These are phyloP conservation scores for Lamellibrachia columna DNA, from an alignment of 2,888 invertebrate species.

Conservation along the genomic window DNA sequence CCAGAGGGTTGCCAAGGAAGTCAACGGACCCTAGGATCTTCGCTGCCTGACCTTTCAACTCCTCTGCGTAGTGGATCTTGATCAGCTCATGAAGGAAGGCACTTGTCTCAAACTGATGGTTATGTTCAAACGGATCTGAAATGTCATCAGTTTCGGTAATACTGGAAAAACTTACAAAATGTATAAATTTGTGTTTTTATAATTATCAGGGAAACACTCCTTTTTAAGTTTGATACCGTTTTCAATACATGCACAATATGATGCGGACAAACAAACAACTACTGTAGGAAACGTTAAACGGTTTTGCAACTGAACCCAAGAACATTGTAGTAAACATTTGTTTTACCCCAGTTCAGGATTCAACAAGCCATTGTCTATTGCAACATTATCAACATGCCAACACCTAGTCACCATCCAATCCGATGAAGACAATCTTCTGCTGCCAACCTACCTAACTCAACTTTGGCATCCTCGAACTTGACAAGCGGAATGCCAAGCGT, in stretches of 20 bases:
- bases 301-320: background rate
- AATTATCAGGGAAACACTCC: background rate
- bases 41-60: constrained; percentile 80
- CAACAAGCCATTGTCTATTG: constrained; percentile 7
- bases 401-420: background rate
- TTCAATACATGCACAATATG: background rate
- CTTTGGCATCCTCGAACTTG: constrained; percentile 95
- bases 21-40: constrained; percentile 96
- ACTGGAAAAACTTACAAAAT: background rate
- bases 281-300: background rate
- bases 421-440: background rate
- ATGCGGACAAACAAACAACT: background rate
- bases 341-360: background rate
- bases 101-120: constrained; percentile 44
- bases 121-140: constrained; percentile 49
- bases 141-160: constrained; percentile 19
- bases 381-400: constrained; percentile 17
- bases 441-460: constrained; percentile 74
- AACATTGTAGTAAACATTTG: background rate
- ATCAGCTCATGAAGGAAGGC: constrained; percentile 43
- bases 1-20: constrained; percentile 96
- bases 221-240: background rate
- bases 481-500: constrained; percentile 88
- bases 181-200: too few relatives aligned
- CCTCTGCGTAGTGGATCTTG: constrained; percentile 41